phyloP scores from a whole-genome alignment of 1,140 invertebrate genomes.

The Dreissena rostriformis region DNA sequence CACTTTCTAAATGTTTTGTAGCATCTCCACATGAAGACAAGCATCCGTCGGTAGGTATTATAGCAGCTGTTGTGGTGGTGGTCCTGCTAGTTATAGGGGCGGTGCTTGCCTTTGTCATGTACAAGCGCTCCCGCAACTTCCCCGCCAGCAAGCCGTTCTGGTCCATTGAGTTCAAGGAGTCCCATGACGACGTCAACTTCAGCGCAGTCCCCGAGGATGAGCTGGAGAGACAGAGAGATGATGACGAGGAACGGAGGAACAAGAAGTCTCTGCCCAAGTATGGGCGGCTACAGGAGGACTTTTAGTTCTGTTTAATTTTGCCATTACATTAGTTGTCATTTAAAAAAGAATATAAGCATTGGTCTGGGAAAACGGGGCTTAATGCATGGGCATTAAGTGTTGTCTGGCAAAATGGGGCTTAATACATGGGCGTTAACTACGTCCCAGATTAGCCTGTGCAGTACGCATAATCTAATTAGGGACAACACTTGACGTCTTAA shows the following conservation, averaged over 20 bases:
- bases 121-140: slow-evolving; percentile 23
- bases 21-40: not conserved
- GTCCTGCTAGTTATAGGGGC: not conserved
- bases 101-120: slow-evolving; percentile 23
- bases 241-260: slow-evolving; percentile 31
- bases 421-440: too few species aligned
- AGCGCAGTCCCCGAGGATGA: slow-evolving; percentile 50
- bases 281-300: slow-evolving; percentile 27
- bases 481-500: too few species aligned
- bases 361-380: too few species aligned
- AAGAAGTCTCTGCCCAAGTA: slow-evolving; percentile 21
- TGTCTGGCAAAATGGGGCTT: too few species aligned
- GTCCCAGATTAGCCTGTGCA: too few species aligned
- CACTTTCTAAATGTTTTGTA: not conserved
- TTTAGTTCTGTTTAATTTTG: not conserved
- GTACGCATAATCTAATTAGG: too few species aligned
- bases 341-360: too few species aligned
- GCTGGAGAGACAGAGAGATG: slow-evolving; percentile 28
- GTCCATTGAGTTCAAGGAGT: slow-evolving; percentile 51
- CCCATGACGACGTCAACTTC: slow-evolving; percentile 53
- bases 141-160: slow-evolving; percentile 45
- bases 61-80: slow-evolving; percentile 19
- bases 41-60: not conserved
- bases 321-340: too few species aligned
- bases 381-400: too few species aligned